phyloP scores from a whole-genome alignment of 2,888 invertebrate genomes.

The Himalopsyche tibetana region DNA sequence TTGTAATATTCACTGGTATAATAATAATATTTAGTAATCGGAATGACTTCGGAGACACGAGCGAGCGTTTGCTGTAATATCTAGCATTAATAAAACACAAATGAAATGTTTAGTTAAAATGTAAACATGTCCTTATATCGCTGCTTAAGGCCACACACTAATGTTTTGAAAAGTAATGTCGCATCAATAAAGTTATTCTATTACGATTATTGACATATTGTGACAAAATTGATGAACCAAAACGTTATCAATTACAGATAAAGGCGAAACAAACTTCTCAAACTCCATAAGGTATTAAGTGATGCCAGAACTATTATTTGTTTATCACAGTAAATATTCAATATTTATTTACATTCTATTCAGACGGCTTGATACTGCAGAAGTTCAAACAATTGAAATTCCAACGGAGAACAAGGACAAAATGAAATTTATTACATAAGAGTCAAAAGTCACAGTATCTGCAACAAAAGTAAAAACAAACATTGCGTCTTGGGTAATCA shows the following conservation, averaged over 20 bases:
- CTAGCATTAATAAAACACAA: background rate
- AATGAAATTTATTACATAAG: no score
- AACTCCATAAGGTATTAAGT: background rate
- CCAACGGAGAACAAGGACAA: no score
- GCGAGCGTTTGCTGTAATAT: background rate
- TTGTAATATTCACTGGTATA: background rate
- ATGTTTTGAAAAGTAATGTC: conserved; percentile 12
- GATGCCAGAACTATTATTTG: conserved; percentile 13
- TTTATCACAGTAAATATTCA: background rate
- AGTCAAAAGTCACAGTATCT: no score
- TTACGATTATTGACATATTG: conserved; percentile 35
- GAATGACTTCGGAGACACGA: background rate
- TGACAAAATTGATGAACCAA: conserved; percentile 33
- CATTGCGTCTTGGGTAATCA: no score
- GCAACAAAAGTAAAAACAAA: no score
- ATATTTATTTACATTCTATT: no score
- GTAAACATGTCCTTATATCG: background rate
- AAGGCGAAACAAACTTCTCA: background rate
- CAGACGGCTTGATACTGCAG: no score
- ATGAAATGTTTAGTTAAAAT: background rate
- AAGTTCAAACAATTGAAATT: no score
- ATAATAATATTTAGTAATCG: background rate
- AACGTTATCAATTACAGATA: conserved; percentile 31
- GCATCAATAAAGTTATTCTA: conserved; percentile 23
- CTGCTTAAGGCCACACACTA: background rate